These are phyloP conservation scores for Gyps fulvus DNA, from an alignment of 2,113 vertebrate species.

Conservation along the genomic window DNA sequence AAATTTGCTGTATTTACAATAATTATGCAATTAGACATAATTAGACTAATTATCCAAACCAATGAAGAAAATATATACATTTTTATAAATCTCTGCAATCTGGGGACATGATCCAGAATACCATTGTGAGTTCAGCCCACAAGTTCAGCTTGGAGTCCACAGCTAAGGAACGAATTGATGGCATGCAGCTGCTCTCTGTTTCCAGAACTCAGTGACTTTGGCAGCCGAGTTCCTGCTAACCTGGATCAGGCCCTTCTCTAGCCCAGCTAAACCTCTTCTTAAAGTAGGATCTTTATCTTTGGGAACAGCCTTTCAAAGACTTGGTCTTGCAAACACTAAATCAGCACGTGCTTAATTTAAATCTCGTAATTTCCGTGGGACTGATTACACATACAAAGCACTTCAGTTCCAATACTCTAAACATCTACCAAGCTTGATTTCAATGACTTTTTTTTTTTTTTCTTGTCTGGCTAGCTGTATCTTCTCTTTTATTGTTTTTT, in stretches of 20 bases:
- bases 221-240: neutral
- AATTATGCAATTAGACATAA: conserved; percentile 70
- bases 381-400: neutral
- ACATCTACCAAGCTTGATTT: neutral
- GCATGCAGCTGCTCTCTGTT: fast-evolving
- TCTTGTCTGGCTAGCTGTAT: neutral
- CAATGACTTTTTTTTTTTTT: neutral
- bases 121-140: neutral
- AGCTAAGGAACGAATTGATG: neutral
- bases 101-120: neutral
- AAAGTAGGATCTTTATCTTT: neutral
- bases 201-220: fast-evolving
- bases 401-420: neutral
- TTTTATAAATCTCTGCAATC: conserved; percentile 54
- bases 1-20: conserved; percentile 70
- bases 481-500: neutral
- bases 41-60: conserved; percentile 68
- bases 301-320: neutral
- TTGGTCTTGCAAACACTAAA: neutral
- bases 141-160: neutral
- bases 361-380: neutral
- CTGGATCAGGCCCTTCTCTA: neutral
- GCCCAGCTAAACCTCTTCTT: neutral
- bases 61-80: conserved; percentile 37
- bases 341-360: neutral